Evolutionary conservation across 1,140 invertebrate genomes (phyloP).

Genomic region (Ceratina japonica): DNA sequence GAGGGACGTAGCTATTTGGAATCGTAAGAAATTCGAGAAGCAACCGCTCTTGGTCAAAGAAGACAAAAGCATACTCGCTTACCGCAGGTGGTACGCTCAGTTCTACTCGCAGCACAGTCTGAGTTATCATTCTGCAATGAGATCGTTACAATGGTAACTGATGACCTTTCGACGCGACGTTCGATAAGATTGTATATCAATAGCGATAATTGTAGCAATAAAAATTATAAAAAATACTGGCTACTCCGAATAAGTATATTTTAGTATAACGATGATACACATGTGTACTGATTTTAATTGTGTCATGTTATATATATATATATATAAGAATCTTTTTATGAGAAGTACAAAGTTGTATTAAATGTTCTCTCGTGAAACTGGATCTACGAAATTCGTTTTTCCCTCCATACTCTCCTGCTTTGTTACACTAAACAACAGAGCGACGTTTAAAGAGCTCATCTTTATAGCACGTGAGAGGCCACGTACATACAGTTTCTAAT

Average conservation of each 20-base stretch:
- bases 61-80: conserved; percentile 86
- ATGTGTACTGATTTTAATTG: background rate
- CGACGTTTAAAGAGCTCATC: background rate
- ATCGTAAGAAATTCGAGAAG: conserved; percentile 88
- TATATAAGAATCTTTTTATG: background rate
- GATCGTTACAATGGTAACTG: conserved; percentile 69
- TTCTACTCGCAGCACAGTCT: conserved; percentile 92
- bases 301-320: background rate
- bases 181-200: conserved; percentile 13
- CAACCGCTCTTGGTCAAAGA: conserved; percentile 88
- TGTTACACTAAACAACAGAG: background rate
- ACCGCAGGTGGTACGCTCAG: conserved; percentile 91
- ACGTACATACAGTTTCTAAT: too few relatives aligned
- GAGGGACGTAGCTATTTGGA: conserved; percentile 93
- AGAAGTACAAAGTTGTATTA: background rate
- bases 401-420: too few relatives aligned
- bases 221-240: background rate
- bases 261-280: background rate
- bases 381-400: background rate
- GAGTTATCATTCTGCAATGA: conserved; percentile 77
- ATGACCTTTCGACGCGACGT: background rate
- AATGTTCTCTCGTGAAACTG: background rate
- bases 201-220: background rate
- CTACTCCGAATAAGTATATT: conserved; percentile 5
- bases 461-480: background rate